phyloP scores from a whole-genome alignment of 2,113 vertebrate genomes.

The Spheniscus mendiculus region DNA sequence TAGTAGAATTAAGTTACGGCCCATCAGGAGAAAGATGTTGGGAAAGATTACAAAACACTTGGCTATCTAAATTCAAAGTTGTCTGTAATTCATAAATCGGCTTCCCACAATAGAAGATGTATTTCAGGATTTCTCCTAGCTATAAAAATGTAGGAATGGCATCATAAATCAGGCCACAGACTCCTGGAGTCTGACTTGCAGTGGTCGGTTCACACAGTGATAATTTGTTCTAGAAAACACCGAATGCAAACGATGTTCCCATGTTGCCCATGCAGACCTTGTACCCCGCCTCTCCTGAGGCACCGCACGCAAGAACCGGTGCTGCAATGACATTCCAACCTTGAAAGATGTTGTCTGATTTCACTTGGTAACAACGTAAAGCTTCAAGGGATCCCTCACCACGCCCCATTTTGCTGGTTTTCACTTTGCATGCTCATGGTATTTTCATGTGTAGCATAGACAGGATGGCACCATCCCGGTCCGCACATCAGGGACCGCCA shows the following conservation, averaged over 20 bases:
- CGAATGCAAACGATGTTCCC: fast-evolving
- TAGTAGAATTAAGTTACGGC: neutral
- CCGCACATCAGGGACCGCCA: fast-evolving
- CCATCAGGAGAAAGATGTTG: neutral
- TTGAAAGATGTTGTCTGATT: neutral
- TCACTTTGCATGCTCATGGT: fast-evolving
- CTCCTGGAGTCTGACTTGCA: neutral
- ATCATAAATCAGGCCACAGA: neutral
- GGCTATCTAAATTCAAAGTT: neutral
- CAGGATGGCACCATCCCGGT: neutral
- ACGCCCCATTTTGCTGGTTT: no score
- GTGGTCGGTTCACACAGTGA: fast-evolving
- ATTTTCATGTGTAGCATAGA: fast-evolving
- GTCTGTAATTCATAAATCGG: neutral
- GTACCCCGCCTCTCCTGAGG: fast-evolving
- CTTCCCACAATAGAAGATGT: neutral
- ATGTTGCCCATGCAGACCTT: fast-evolving
- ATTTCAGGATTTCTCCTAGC: neutral
- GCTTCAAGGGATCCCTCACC: neutral
- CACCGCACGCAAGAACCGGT: fast-evolving
- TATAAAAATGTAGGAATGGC: neutral
- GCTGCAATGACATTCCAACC: neutral
- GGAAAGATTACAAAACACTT: neutral
- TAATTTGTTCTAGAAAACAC: neutral
- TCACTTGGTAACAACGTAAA: neutral